Evolutionary conservation across 2,797 vertebrate species (phyloP).

Genomic region (Centroberyx gerrardi): DNA sequence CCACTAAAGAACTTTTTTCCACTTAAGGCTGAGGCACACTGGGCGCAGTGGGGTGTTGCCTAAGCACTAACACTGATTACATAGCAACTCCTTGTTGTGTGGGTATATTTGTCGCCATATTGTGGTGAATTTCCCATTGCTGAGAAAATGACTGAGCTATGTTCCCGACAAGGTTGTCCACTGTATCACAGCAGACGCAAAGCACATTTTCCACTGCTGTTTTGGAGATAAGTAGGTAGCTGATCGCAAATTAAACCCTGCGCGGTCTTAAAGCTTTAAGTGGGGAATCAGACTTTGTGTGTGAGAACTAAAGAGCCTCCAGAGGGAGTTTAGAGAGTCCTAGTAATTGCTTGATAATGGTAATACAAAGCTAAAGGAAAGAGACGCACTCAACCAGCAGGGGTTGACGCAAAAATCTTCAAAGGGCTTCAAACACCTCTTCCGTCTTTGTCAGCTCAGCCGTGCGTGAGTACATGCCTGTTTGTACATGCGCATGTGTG

Average conservation of each 20-base stretch:
- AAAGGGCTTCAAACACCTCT: slow-evolving; percentile 32
- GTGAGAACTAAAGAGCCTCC: slow-evolving; percentile 31
- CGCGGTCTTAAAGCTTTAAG: slow-evolving; percentile 8
- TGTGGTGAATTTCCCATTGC: background rate
- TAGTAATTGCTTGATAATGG: slow-evolving; percentile 32
- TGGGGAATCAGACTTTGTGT: slow-evolving; percentile 17
- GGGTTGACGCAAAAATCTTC: slow-evolving; percentile 40
- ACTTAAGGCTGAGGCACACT: background rate
- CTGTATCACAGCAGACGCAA: background rate
- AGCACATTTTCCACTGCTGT: background rate
- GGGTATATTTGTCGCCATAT: background rate
- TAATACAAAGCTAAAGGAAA: slow-evolving; percentile 38
- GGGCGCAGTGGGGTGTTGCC: background rate
- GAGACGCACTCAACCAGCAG: slow-evolving; percentile 30
- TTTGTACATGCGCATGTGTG: slow-evolving; percentile 13
- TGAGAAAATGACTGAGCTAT: background rate
- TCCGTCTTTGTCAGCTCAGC: background rate
- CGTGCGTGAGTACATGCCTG: slow-evolving; percentile 12
- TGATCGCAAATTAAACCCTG: slow-evolving; percentile 33
- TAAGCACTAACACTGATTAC: background rate
- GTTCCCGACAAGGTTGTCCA: background rate
- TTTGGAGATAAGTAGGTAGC: slow-evolving; percentile 18
- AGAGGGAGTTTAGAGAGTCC: slow-evolving; percentile 9
- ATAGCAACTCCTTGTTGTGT: background rate
- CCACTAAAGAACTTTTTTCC: background rate